Conservation (phyloP, 1,140 invertebrate genomes). For the Drosophila virilis region DNA sequence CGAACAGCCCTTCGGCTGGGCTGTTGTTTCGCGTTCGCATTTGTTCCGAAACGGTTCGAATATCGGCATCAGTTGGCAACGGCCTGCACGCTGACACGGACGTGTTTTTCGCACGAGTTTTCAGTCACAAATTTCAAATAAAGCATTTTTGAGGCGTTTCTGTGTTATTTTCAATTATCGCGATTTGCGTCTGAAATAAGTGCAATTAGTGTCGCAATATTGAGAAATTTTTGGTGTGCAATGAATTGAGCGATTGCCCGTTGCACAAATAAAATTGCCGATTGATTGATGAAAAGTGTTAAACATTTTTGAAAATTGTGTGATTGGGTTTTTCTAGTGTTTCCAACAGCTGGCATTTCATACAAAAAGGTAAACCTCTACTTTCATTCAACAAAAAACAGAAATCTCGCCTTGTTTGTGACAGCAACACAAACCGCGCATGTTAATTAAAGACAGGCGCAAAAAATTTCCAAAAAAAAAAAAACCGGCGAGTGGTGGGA, state of each 20-base stretch:
- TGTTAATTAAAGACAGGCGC: slow-evolving; percentile 69
- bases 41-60: slow-evolving; percentile 45
- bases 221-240: slow-evolving; percentile 45
- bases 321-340: neutral
- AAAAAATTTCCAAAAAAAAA: slow-evolving; percentile 34
- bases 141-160: slow-evolving; percentile 43
- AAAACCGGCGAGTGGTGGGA: no score
- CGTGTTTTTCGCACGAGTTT: slow-evolving; percentile 49
- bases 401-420: slow-evolving; percentile 22
- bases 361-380: slow-evolving; percentile 24
- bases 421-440: slow-evolving; percentile 45
- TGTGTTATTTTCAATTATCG: slow-evolving; percentile 77
- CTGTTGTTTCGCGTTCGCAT: slow-evolving; percentile 35
- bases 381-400: slow-evolving; percentile 30
- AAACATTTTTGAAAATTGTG: slow-evolving; percentile 27
- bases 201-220: slow-evolving; percentile 77
- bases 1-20: slow-evolving; percentile 33
- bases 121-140: slow-evolving; percentile 23
- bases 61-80: slow-evolving; percentile 75
- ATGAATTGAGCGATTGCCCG: slow-evolving; percentile 65
- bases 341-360: slow-evolving; percentile 1
- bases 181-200: slow-evolving; percentile 60
- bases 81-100: slow-evolving; percentile 71
- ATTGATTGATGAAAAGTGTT: slow-evolving; percentile 29
- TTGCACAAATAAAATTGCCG: no score